Conservation (phyloP, 2,797 vertebrate species). For the Oreochromis grahami region DNA sequence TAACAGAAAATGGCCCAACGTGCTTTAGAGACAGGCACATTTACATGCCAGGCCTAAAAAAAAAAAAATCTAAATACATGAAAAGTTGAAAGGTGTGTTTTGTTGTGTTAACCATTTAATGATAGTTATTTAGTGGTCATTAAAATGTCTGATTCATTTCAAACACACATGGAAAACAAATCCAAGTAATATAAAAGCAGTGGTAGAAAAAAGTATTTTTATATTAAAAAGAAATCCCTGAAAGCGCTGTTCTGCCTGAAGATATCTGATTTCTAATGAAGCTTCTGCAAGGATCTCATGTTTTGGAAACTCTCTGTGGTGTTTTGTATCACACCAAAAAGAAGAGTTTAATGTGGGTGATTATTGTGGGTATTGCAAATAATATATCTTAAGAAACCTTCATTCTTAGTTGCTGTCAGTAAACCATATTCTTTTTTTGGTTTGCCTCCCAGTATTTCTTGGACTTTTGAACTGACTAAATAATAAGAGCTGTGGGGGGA, state of each 20-base stretch:
- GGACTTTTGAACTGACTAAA: neutral
- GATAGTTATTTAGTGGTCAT: fast-evolving
- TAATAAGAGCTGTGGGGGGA: neutral
- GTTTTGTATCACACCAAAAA: neutral
- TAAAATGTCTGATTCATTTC: neutral
- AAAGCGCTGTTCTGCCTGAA: neutral
- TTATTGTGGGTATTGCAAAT: neutral
- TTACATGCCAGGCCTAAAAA: neutral
- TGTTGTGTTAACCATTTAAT: neutral
- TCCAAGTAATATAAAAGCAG: neutral
- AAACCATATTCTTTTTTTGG: neutral
- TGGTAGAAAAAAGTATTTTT: neutral
- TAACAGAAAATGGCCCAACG: neutral
- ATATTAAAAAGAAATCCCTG: neutral
- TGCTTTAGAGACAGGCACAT: neutral
- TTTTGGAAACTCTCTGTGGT: neutral
- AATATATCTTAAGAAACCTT: neutral
- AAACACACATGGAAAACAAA: neutral
- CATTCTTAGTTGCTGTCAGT: neutral
- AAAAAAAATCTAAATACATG: fast-evolving
- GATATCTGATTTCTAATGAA: neutral
- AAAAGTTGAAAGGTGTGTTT: neutral
- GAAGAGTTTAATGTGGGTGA: neutral
- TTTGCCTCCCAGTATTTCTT: neutral
- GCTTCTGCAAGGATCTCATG: neutral